A percentile compares a stretch with the other conserved stretches of the same genome.
Evolutionary conservation across 2,797 vertebrate species (phyloP).

Genomic region (Alcedo atthis): DNA sequence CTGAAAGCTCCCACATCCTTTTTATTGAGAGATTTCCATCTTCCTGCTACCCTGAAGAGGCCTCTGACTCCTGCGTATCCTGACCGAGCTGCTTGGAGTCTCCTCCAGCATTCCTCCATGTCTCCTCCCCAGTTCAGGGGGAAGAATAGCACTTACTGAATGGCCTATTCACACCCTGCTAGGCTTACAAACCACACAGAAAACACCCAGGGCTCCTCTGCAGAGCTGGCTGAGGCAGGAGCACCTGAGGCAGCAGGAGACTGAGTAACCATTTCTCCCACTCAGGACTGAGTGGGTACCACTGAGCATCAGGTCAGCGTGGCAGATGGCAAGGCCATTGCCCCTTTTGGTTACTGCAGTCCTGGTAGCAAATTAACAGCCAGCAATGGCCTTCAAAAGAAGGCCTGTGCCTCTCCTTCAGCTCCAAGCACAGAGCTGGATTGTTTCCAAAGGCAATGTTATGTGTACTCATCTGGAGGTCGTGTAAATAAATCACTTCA

Average conservation of each 20-base stretch:
- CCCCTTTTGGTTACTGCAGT: neutral
- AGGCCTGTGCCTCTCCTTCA: neutral
- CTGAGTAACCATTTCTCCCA: accelerated
- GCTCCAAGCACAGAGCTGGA: neutral
- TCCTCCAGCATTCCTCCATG: neutral
- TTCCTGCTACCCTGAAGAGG: neutral
- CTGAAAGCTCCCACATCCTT: neutral
- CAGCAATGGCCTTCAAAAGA: accelerated
- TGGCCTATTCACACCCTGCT: neutral
- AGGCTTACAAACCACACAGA: neutral
- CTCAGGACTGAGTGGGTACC: neutral
- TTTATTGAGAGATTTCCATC: neutral
- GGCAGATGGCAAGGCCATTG: accelerated
- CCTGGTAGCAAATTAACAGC: neutral
- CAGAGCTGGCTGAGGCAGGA: accelerated
- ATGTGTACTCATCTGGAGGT: conserved; percentile 6
- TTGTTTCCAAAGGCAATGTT: conserved; percentile 10
- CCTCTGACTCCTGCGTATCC: neutral
- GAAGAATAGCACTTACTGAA: neutral
- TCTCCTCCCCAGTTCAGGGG: neutral
- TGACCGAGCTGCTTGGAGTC: neutral
- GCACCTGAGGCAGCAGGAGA: neutral
- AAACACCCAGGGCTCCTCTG: neutral
- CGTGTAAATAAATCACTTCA: conserved; percentile 28
- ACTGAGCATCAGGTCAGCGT: accelerated